These are phyloP conservation scores for Grus americana DNA, from an alignment of 2,113 vertebrate species.

Conservation along the genomic window DNA sequence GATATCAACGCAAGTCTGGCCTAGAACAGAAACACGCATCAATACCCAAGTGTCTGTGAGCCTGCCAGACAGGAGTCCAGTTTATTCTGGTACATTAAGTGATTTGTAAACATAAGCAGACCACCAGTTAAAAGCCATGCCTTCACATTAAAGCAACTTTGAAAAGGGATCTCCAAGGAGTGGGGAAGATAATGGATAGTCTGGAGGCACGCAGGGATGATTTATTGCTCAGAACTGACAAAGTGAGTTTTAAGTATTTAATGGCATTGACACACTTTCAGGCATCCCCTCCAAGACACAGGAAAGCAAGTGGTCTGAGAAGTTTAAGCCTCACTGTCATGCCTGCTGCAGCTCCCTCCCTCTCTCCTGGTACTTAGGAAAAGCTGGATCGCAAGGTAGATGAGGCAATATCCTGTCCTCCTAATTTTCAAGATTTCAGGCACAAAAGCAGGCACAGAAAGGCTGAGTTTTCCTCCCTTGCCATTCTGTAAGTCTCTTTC, in stretches of 20 bases:
- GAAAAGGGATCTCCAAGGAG: not conserved
- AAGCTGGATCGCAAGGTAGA: not conserved
- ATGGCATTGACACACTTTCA: not conserved
- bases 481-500: not conserved
- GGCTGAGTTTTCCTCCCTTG: not conserved
- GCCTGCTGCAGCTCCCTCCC: not conserved
- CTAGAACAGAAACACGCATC: conserved; percentile 58
- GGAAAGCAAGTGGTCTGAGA: not conserved
- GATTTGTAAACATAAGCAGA: not conserved
- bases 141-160: not conserved
- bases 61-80: not conserved
- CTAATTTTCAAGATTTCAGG: not conserved
- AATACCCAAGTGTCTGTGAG: not conserved
- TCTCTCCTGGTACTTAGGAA: not conserved
- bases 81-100: not conserved
- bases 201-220: not conserved
- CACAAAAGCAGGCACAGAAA: not conserved
- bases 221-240: not conserved
- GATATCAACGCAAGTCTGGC: conserved; percentile 97
- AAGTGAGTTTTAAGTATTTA: not conserved
- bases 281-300: not conserved
- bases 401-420: not conserved
- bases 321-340: not conserved
- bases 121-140: not conserved
- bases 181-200: not conserved